phyloP scores from a whole-genome alignment of 2,113 vertebrate species.

The Zapus hudsonius region DNA sequence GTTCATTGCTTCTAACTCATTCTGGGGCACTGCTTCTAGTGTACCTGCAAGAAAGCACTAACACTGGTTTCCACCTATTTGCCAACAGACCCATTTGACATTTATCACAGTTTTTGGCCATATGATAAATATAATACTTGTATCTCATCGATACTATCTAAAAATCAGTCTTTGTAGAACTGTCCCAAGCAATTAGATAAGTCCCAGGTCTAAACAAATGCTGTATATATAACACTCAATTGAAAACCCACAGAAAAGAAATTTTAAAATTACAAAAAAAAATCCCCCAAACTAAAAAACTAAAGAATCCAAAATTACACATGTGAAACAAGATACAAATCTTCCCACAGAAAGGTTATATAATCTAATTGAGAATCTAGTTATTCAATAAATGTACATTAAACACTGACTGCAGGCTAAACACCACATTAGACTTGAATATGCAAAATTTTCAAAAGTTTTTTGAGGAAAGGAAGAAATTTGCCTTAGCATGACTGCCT shows the following conservation, averaged over 20 bases:
- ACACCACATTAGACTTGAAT: not conserved
- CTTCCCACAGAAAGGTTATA: not conserved
- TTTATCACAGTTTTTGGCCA: slow-evolving; percentile 12
- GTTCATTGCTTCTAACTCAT: not conserved
- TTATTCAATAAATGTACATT: not conserved
- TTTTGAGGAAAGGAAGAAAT: not conserved
- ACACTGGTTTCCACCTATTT: not conserved
- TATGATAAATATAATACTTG: not conserved
- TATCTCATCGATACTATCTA: not conserved
- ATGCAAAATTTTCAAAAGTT: not conserved
- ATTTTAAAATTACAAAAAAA: not conserved
- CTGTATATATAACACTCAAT: not conserved
- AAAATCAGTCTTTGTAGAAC: slow-evolving; percentile 14
- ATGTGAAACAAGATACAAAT: not conserved
- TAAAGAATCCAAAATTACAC: not conserved
- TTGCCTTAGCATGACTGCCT: not conserved
- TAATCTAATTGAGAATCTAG: not conserved
- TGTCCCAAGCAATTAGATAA: not conserved
- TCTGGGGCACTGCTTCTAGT: not conserved
- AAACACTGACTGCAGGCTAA: not conserved
- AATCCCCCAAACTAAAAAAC: no score
- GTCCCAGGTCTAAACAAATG: not conserved
- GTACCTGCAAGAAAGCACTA: not conserved
- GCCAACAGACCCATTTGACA: not conserved
- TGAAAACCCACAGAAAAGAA: slow-evolving; percentile 38